Conservation (phyloP, 2,888 invertebrate genomes). For the Apamea crenata region DNA sequence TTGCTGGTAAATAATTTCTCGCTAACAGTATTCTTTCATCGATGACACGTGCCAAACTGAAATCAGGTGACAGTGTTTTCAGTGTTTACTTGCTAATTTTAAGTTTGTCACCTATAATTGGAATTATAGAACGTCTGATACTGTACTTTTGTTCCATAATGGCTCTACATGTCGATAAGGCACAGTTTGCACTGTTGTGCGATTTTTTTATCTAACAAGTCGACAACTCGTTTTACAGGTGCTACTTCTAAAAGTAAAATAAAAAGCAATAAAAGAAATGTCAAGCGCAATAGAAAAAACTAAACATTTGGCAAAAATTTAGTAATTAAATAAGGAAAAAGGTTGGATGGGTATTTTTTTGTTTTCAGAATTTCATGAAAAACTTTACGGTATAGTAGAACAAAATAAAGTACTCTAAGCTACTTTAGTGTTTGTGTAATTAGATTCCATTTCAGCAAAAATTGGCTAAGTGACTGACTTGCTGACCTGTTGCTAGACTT, state of each 20-base stretch:
- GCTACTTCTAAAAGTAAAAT: slow-evolving; percentile 27
- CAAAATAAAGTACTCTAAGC: neutral
- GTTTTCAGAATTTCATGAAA: neutral
- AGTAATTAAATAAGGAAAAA: neutral
- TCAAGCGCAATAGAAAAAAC: slow-evolving; percentile 1
- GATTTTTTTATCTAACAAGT: slow-evolving; percentile 52
- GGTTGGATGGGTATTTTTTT: neutral
- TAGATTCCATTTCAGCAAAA: slow-evolving; percentile 9
- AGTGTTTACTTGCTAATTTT: slow-evolving; percentile 6
- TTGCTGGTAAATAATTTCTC: neutral
- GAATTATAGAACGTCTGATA: neutral
- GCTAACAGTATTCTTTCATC: neutral
- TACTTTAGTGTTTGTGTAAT: neutral
- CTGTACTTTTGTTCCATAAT: neutral
- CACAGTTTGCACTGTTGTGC: slow-evolving; percentile 52
- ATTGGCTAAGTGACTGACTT: neutral
- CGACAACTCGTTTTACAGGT: slow-evolving; percentile 37
- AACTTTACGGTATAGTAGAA: neutral
- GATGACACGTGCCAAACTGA: slow-evolving; percentile 26
- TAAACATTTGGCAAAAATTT: slow-evolving; percentile 23
- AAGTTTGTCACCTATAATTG: neutral
- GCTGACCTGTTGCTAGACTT: slow-evolving; percentile 7
- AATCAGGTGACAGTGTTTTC: slow-evolving; percentile 8
- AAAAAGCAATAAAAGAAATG: neutral
- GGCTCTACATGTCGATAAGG: slow-evolving; percentile 19